phyloP scores from a whole-genome alignment of 2,113 vertebrate species.

The Bubalus kerabau region DNA sequence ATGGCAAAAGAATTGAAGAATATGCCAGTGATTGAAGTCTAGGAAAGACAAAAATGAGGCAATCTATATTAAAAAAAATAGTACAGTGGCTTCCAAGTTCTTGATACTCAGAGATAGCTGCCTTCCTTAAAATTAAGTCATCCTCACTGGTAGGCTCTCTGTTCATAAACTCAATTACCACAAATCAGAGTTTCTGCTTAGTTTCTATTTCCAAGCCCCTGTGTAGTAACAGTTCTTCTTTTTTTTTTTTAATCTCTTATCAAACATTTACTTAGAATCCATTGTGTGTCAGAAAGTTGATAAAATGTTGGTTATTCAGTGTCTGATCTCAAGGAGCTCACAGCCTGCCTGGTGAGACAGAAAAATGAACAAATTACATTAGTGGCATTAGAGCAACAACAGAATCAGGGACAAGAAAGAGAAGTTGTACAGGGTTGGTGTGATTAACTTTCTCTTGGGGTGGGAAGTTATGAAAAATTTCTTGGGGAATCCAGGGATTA shows the following conservation, averaged over 20 bases:
- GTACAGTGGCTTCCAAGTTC: not conserved
- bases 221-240: not conserved
- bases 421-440: fast-evolving
- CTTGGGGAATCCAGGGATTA: not conserved
- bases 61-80: not conserved
- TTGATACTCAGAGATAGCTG: not conserved
- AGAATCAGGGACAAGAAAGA: not conserved
- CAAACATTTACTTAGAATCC: not conserved
- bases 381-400: no score
- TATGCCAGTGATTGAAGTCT: not conserved
- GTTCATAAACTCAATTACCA: not conserved
- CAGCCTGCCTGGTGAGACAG: not conserved
- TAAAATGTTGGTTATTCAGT: not conserved
- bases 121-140: not conserved
- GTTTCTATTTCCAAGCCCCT: not conserved
- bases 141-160: not conserved
- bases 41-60: not conserved
- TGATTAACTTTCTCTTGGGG: not conserved
- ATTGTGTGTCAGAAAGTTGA: not conserved
- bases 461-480: not conserved
- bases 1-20: not conserved
- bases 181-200: not conserved
- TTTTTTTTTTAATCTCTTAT: not conserved
- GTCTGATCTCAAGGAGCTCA: not conserved
- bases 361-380: not conserved